phyloP scores from a whole-genome alignment of 2,113 vertebrate species.

The Picathartes gymnocephalus region DNA sequence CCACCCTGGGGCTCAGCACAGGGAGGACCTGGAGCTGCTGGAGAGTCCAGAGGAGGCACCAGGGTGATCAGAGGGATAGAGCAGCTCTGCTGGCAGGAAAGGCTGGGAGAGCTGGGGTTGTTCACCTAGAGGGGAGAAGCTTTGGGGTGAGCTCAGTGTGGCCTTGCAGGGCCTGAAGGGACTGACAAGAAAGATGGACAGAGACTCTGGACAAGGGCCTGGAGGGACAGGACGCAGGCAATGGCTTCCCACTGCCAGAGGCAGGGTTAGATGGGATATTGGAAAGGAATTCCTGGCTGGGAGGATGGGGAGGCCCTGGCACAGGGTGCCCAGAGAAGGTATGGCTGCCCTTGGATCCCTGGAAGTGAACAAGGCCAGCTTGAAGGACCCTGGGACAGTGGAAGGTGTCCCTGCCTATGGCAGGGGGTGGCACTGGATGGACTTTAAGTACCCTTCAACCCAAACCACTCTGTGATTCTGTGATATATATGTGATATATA shows the following conservation, averaged over 20 bases:
- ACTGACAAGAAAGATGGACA: not conserved
- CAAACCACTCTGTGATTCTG: not conserved
- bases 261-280: fast-evolving
- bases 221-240: not conserved
- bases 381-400: not conserved
- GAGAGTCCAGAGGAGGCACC: not conserved
- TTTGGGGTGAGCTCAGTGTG: not conserved
- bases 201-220: not conserved
- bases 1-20: not conserved
- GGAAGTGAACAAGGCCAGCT: fast-evolving
- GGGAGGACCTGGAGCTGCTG: not conserved
- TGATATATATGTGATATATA: not conserved
- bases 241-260: not conserved
- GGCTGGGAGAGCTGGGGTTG: not conserved
- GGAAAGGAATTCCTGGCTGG: fast-evolving
- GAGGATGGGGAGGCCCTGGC: not conserved
- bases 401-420: not conserved
- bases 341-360: not conserved
- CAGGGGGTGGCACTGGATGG: not conserved
- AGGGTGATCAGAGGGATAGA: not conserved
- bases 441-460: not conserved
- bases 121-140: not conserved
- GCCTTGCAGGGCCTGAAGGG: not conserved
- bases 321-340: not conserved
- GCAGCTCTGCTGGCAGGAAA: not conserved